A percentile compares a stretch with the other conserved stretches of the same genome.
phyloP scores from a whole-genome alignment of 1,140 invertebrate genomes.

The Wiebesia pumilae region DNA sequence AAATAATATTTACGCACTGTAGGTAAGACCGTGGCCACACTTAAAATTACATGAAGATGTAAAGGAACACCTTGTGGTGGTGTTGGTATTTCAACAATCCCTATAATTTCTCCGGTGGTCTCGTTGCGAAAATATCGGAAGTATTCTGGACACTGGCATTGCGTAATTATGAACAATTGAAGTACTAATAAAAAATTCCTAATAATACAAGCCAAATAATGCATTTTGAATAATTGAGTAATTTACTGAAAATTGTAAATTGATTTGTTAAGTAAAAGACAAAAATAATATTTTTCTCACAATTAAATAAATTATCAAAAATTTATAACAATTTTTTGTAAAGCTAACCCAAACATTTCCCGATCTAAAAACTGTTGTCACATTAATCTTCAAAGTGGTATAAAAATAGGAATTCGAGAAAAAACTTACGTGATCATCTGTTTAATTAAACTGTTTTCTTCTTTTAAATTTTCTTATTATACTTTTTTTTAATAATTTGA shows the following conservation, averaged over 20 bases:
- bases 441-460: not conserved
- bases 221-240: constrained; percentile 36
- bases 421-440: not conserved
- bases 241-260: constrained; percentile 13
- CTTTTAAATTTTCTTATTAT: not conserved
- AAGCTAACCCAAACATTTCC: constrained; percentile 17
- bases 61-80: constrained; percentile 61
- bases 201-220: constrained; percentile 15
- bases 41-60: constrained; percentile 61
- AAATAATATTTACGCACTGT: constrained; percentile 55
- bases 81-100: constrained; percentile 61
- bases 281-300: not conserved
- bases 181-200: constrained; percentile 15
- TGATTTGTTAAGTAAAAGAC: no score
- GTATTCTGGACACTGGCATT: constrained; percentile 70
- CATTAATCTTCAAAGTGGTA: not conserved
- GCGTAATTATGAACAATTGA: constrained; percentile 15
- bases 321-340: not conserved
- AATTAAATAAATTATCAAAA: not conserved
- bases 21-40: constrained; percentile 59
- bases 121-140: constrained; percentile 69
- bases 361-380: not conserved
- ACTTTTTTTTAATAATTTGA: not conserved
- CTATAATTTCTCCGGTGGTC: constrained; percentile 64
- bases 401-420: not conserved